Evolutionary conservation across 1,140 invertebrate species (phyloP), one percentile per base, ranked within the genome.

Genomic region (Diorhabda sublineata): DNA sequence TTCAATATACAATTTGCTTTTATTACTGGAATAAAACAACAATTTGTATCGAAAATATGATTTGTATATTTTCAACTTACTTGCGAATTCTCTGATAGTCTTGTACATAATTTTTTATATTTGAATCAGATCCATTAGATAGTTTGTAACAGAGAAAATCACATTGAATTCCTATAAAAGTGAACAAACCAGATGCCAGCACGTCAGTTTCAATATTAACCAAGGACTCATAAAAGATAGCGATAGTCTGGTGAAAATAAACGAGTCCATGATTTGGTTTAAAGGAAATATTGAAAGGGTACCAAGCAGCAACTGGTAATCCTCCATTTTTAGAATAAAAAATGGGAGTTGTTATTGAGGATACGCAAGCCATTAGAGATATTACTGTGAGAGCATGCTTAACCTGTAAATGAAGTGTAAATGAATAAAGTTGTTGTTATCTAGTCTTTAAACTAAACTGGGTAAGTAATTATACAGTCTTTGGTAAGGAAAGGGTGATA

Each of bases 101-200:
- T n/a, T 56, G 3, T 4, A 65, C 42, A 52, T 58, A 65, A 11
- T 60, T 6, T 5, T 41, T 5, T 8, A 69, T 7, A 42, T 11
- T 8, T 3, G 5, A 9, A 59, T 58, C 45, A 52, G 41, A 7
- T 64, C 56, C n/a, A 43, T 42, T 9, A 26, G 5, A 3, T 60
- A 45, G 7, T 52, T 60, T 61, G 26, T 56, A 7, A 11, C 68
- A 65, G 3, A 69, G 41, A 26, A 69, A 47, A 42, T 69, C 68
- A 9, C 68, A 69, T 45, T 69, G 68, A 5, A 69, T 44, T 9
- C 58, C 68, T 11, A 61, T 66, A 45, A 69, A 65, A 7, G 63
- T 65, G n/a, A 6, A 8, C 11, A 65, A 65, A 6, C 63, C 64
- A 3, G 68, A 57, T 41, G 60, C 58, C 47, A 65, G 58, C 45